Evolutionary conservation across 2,797 vertebrate genomes (phyloP), one percentile per base, ranked within the genome.

Genomic region (Syngnathus rostellatus): DNA sequence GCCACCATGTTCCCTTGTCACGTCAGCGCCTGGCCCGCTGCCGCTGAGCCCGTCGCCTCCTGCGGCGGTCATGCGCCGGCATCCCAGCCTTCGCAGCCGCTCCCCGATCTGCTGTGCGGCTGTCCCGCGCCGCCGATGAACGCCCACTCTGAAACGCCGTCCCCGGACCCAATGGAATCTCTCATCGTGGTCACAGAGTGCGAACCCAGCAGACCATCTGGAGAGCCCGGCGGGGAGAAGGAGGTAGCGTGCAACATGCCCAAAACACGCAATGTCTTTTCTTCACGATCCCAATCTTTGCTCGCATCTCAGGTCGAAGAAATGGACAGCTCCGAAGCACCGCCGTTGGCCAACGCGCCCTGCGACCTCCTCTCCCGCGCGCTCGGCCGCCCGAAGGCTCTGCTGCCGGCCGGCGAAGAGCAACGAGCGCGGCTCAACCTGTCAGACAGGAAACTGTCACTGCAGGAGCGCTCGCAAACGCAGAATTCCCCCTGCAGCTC

Each of bases 161-260:
- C 87, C 51, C 83, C 84, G 0, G 87, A 87, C 9, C 76, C 90
- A 85, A 98, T 97, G 95, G 95, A 96, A 85, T 96, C 95, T 11
- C 91, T 96, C 78, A 94, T 95, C 0, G 94, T 96, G 83, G 93
- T 96, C 70, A 94, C 94, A 0, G 94, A 98, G 79, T 93, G 93
- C 8, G 94, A 96, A 72, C 80, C 93, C 0, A 90, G 87, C 46
- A 81, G 67, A 51, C 72, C 81, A 0, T 8, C 71, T 0, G 76
- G 82, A 19, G 87, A 85, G 77, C 83, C 74, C 0, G 75, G 0
- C 39, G 75, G 66, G 38, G 17, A 80, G 53, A 83, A 89, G 39
- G 87, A 90, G 77, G 89, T 88, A 69, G 78, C 77, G 14, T 62
- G 19, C 2, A 57, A 17, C 25, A 8, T 14, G 37, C 25, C 14